Evolutionary conservation across 2,113 vertebrate species (phyloP), one percentile per base, ranked within the genome.

Genomic region (Saccopteryx bilineata): DNA sequence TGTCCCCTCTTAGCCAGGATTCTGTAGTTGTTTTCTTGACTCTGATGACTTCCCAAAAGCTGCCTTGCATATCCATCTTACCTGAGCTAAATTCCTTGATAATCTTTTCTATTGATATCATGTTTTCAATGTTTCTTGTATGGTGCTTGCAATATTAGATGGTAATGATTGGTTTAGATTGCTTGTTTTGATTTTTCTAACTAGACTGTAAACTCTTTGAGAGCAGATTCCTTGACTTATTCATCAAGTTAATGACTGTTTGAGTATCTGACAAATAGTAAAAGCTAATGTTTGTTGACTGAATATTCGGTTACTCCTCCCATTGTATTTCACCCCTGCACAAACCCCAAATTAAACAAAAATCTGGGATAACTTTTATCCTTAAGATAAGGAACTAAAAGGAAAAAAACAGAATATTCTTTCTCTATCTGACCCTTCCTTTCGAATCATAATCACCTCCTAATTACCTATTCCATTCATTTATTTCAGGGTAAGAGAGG

Each of bases 241-340:
- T 90, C 39, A 69, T 28, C 31, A 69, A 46, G 7, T 83, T 54
- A 84, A 83, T 39, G 79, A 79, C n/a, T 83, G 7, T 54, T 72
- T 1, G 24, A 48, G 24, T 50, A 23, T 93, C 39, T 79, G 50
- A 31, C 52, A 69, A 86, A 74, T 74, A 91, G 56, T 72, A 61
- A 93, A 68, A 69, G 31, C 39, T 78, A 24, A 50, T 66, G 50
- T 80, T 68, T 81, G 17, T 87, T 91, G 79, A 46, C 31, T 90
- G 17, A 68, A 52, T 85, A 83, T 95, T 92, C 46, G 33, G 46
- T 61, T 75, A 89, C 9, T 76, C 50, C 23, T 96, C 12, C 17
- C 7, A 48, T 82, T 5, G 52, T 5, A 46, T 24, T 18, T 4
- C 23, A n/a, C 50, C 19, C 28, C 23, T 31, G 3, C 21, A 21